Conservation (phyloP, 2,888 invertebrate species). For the Ophraella communa region DNA sequence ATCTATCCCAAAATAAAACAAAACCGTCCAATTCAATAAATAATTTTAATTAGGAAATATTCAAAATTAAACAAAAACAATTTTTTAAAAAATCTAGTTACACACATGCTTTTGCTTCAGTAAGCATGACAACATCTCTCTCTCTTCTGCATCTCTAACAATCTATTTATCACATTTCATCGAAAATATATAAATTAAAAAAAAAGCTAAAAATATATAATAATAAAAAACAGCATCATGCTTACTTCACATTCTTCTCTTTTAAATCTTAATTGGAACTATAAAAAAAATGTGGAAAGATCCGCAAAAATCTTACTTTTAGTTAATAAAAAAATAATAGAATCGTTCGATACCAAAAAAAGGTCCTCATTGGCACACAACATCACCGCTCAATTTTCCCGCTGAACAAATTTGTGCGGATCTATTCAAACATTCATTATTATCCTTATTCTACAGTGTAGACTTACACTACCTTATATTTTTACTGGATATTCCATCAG, state of each 20-base stretch:
- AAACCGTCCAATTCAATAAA: constrained; percentile 2
- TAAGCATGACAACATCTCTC: constrained; percentile 2
- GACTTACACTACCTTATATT: no score
- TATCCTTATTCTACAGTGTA: no score
- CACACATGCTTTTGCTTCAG: neutral
- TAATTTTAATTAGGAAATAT: neutral
- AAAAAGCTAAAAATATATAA: neutral
- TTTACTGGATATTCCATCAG: no score
- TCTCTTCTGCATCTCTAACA: no score
- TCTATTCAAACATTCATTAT: no score
- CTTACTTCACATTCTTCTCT: constrained; percentile 1
- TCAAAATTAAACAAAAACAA: neutral
- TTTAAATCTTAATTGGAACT: neutral
- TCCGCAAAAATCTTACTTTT: neutral
- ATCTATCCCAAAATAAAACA: no score
- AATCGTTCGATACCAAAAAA: no score
- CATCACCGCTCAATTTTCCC: no score
- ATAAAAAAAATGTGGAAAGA: neutral
- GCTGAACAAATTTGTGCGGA: no score
- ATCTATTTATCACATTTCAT: constrained; percentile 3
- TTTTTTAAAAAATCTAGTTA: neutral
- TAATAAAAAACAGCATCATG: constrained; percentile 7
- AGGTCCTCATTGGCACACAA: no score
- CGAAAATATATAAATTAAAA: neutral
- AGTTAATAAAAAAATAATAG: no score